A percentile compares a stretch with the other conserved stretches of the same genome.
Conservation (phyloP, 2,113 vertebrate genomes). For the Microtus oregoni region DNA sequence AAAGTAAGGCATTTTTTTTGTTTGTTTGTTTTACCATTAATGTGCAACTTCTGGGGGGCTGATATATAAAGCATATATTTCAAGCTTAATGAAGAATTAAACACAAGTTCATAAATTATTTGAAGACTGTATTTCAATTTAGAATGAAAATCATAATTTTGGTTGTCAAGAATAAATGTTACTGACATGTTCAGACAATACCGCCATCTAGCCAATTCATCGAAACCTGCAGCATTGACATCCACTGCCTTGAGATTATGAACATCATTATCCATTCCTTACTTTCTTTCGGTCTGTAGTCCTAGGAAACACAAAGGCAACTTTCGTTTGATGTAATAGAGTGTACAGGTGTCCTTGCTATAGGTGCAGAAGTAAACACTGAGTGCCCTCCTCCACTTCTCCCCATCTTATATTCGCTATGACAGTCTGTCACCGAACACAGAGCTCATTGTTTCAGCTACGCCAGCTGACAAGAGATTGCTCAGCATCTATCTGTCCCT, state of each 20-base stretch:
- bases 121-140: not conserved
- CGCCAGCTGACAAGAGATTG: not conserved
- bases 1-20: not conserved
- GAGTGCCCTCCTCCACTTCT: not conserved
- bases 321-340: not conserved
- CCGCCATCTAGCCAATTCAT: not conserved
- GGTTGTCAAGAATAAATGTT: not conserved
- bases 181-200: not conserved
- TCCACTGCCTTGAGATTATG: not conserved
- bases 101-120: not conserved
- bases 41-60: not conserved
- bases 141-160: not conserved
- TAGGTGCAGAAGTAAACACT: fast-evolving
- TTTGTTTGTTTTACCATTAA: not conserved
- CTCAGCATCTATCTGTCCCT: too few species aligned
- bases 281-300: not conserved
- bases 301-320: not conserved
- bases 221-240: not conserved
- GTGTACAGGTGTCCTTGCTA: not conserved
- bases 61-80: not conserved
- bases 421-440: too few species aligned
- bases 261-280: not conserved
- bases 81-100: constrained; percentile 6
- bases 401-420: not conserved
- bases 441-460: not conserved